Evolutionary conservation across 1,140 invertebrate species (phyloP), one percentile per base, ranked within the genome.

Genomic region (Lysiphlebus fabarum): DNA sequence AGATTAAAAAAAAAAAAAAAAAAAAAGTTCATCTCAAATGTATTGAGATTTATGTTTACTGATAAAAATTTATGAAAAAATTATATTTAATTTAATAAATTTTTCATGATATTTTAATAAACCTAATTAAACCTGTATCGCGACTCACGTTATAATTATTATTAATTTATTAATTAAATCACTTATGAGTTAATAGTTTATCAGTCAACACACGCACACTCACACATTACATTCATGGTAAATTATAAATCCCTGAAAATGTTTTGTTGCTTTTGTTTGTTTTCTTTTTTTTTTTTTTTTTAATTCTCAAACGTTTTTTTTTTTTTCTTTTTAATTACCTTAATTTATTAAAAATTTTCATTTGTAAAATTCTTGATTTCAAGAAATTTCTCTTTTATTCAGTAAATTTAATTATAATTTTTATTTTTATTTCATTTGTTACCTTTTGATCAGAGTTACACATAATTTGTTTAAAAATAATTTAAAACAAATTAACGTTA

Each of bases 141-240:
- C 48, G 14, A 11, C 37, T 34, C 59, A 12, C 17, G 17, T 65
- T 61, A 60, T 53, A 61, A 43, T 58, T 63, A 63, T 71, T 70
- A 73, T 68, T 64, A 68, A n/a, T 66, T 67, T 72, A 74, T 70
- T 66, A 53, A 62, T 53, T 14, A 57, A 61, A 26, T 55, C 36
- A 56, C 43, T 56, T 47, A 70, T 75, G 62, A 71, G 74, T 74
- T 76, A 76, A 75, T 75, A 73, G 62, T 75, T 53, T 49, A 75
- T 70, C 67, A 71, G 68, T 76, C 67, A 73, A 74, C 73, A 76
- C 74, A 73, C 71, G 70, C 74, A 74, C 74, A 75, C 71, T 74
- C 74, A 76, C 73, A 70, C 75, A 70, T 65, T 70, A 75, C 74
- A 77, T 75, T 58, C 75, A 71, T 68, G 70, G 66, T 74, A 74